Evolutionary conservation across 2,797 vertebrate genomes (phyloP).

Genomic region (Tarsius wallacei): DNA sequence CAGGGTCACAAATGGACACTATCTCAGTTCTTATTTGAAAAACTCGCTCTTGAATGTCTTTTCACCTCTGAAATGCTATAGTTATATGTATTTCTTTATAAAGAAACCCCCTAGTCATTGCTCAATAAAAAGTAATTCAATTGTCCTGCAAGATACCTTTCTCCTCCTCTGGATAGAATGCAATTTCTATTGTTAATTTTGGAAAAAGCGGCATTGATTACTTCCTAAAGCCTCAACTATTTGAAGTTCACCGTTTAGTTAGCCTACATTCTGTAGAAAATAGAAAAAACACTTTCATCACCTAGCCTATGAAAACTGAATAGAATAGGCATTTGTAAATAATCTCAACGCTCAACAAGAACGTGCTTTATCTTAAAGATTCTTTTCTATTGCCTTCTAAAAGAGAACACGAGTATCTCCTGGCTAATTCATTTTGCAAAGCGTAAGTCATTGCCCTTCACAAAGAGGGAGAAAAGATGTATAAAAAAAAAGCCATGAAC

Average conservation of each 20-base stretch:
- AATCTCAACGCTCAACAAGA: not conserved
- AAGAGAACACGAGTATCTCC: constrained; percentile 64
- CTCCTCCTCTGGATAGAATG: not conserved
- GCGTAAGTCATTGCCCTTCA: constrained; percentile 77
- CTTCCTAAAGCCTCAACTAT: not conserved
- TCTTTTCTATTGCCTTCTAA: constrained; percentile 52
- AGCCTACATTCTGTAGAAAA: not conserved
- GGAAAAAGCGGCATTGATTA: not conserved
- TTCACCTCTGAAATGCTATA: constrained; percentile 2
- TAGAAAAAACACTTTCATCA: constrained; percentile 5
- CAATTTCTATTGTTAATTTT: constrained; percentile 51
- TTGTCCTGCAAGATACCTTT: not conserved
- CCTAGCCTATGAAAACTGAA: constrained; percentile 44
- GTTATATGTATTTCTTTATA: not conserved
- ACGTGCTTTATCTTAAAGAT: constrained; percentile 66
- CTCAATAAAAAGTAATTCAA: constrained; percentile 55
- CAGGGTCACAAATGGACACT: not conserved
- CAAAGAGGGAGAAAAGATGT: constrained; percentile 63
- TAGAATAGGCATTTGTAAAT: constrained; percentile 58
- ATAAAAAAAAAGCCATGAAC: constrained; percentile 74
- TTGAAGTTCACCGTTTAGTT: not conserved
- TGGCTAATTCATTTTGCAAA: constrained; percentile 75
- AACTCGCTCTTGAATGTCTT: not conserved
- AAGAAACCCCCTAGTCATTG: constrained; percentile 13
- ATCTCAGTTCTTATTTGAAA: not conserved